Conservation (phyloP, 2,113 vertebrate genomes). For the Gorsachius goisagi region DNA sequence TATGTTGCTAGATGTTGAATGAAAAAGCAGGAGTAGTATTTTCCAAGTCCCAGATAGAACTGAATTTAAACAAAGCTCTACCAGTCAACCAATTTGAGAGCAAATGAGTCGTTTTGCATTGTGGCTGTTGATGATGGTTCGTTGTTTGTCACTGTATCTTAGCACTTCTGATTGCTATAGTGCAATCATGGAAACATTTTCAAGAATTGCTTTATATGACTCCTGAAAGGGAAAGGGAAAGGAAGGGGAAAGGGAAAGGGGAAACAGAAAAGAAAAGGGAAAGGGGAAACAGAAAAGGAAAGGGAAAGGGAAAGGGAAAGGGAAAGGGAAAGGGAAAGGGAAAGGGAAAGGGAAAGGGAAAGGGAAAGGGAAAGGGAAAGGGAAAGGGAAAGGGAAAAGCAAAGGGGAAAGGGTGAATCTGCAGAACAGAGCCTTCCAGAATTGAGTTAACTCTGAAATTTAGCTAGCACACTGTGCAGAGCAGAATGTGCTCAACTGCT, state of each 20-base stretch:
- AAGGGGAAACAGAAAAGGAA: background rate
- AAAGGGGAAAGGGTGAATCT: background rate
- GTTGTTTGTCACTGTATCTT: conserved; percentile 13
- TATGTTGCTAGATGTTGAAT: background rate
- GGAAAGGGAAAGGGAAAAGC: background rate
- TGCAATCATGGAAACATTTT: background rate
- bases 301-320: background rate
- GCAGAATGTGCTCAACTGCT: background rate
- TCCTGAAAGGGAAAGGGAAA: background rate
- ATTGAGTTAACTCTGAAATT: background rate
- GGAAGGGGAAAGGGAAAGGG: too few species aligned
- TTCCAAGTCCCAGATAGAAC: background rate
- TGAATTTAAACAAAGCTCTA: conserved; percentile 1
- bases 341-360: background rate
- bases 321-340: background rate
- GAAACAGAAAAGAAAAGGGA: background rate
- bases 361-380: too few species aligned
- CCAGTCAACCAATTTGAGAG: background rate
- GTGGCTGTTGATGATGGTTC: background rate
- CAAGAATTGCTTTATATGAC: background rate
- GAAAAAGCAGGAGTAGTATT: background rate
- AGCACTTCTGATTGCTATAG: background rate
- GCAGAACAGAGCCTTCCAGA: background rate
- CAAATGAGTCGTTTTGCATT: background rate
- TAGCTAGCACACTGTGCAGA: background rate